Evolutionary conservation across 2,797 vertebrate species (phyloP), one percentile per base, ranked within the genome.

Genomic region (Sylvia borin): DNA sequence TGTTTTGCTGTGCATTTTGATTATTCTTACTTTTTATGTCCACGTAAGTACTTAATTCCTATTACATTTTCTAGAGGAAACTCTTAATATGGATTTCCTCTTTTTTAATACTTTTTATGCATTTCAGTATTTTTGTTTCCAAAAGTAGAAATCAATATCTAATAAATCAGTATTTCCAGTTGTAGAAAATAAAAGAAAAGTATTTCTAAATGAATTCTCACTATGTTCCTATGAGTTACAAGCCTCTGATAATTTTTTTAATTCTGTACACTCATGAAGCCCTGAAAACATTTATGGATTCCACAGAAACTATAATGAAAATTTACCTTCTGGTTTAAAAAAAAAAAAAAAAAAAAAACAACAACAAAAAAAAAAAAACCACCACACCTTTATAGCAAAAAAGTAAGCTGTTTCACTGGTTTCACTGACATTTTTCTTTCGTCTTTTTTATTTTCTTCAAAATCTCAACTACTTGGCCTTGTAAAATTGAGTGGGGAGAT

Each of bases 31-130:
- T 92, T 96, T 76, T 93, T 97, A 84, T 96, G 96, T 97, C 95
- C 97, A 95, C 94, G 93, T 97, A 87, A 97, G 88, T 96, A 96
- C 96, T 97, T 93, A 95, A 89, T 53, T 96, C 97, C 75, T 95
- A 96, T 97, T 97, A 96, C 82, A 8, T 97, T 98, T 98, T 97
- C 97, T 96, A 97, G 97, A 97, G 97, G 97, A 98, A 98, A 91
- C 43, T 96, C 92, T 97, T 96, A 76, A 91, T 97, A 79, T 76
- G 92, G 62, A 96, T 96, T 97, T 97, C 97, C 95, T 97, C 90
- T 47, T 89, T 94, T 97, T 74, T 96, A 94, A 85, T 94, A 91
- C 67, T 92, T 95, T 86, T 97, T 96, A 92, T 97, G 93, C 97
- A 91, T 96, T 93, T 94, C 95, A 97, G 71, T 97, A 95, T 94